phyloP scores from a whole-genome alignment of 30 jellyfish, hydroid and myxozoan species.

The Clytia hemisphaerica region DNA sequence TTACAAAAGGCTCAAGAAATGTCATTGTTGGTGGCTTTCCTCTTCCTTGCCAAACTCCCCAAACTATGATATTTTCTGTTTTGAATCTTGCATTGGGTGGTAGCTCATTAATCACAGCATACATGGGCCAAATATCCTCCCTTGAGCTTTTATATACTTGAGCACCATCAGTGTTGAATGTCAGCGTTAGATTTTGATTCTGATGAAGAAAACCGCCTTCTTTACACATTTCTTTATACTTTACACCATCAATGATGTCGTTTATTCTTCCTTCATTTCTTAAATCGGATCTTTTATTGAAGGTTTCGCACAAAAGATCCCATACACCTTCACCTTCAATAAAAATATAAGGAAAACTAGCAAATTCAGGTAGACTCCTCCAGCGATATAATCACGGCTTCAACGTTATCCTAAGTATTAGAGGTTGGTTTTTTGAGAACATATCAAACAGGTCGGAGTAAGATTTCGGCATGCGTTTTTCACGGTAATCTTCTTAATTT shows the following conservation, averaged over 20 bases:
- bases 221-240: not conserved
- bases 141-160: conserved; percentile 7
- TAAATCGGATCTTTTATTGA: not conserved
- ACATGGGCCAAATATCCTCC: conserved; percentile 18
- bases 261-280: not conserved
- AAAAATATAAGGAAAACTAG: not conserved
- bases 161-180: conserved; percentile 7
- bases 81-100: conserved; percentile 4
- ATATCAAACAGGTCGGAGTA: no score
- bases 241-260: conserved; percentile 8
- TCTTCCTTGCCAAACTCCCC: no score
- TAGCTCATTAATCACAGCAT: conserved; percentile 20
- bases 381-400: no score
- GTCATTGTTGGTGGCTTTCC: no score
- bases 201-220: not conserved
- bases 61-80: no score
- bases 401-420: no score
- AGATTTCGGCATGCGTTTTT: no score
- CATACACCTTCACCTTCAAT: not conserved
- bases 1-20: no score
- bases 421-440: no score
- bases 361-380: no score
- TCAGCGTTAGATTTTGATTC: not conserved
- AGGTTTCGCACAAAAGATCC: not conserved
- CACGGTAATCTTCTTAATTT: no score